These are phyloP conservation scores for Drosophila sp. DNA, from an alignment of 1,140 invertebrate species.

Conservation along the genomic window DNA sequence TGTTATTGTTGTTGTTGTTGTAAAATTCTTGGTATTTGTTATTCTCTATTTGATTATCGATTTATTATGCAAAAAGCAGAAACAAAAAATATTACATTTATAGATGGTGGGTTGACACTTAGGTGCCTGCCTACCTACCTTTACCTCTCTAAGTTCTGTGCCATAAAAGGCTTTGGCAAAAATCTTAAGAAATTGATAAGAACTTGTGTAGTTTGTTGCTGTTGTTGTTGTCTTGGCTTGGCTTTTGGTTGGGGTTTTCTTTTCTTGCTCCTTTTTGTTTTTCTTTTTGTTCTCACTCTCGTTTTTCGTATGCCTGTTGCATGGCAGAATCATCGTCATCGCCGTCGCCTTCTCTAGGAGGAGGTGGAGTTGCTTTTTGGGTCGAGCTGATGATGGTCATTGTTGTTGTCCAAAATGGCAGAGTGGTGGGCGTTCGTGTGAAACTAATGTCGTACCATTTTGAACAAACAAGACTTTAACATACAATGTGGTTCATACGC, in stretches of 20 bases:
- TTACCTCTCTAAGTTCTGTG: conserved; percentile 22
- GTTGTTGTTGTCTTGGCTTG: not conserved
- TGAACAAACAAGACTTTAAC: conserved; percentile 65
- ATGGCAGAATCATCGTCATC: not conserved
- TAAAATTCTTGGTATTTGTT: conserved; percentile 25
- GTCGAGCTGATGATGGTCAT: conserved; percentile 56
- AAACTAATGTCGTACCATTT: conserved; percentile 66
- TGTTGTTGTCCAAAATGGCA: conserved; percentile 40
- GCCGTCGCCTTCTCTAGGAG: conserved; percentile 4
- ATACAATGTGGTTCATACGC: conserved; percentile 50
- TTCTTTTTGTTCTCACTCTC: conserved; percentile 56
- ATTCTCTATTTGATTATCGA: conserved; percentile 20
- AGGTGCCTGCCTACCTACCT: conserved; percentile 3
- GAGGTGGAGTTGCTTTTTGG: conserved; percentile 21
- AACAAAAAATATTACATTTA: conserved; percentile 19
- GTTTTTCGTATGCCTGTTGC: conserved; percentile 42
- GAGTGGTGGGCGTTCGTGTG: conserved; percentile 69
- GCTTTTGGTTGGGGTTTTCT: conserved; percentile 19
- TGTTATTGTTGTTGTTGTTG: conserved; percentile 1
- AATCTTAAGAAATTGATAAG: conserved; percentile 74
- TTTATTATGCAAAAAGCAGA: conserved; percentile 11
- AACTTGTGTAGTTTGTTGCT: conserved; percentile 20
- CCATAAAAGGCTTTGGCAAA: conserved; percentile 45
- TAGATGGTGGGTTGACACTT: conserved; percentile 18
- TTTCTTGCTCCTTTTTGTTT: not conserved